Evolutionary conservation across 2,113 vertebrate genomes (phyloP).

Genomic region (Microcebus jonahi): DNA sequence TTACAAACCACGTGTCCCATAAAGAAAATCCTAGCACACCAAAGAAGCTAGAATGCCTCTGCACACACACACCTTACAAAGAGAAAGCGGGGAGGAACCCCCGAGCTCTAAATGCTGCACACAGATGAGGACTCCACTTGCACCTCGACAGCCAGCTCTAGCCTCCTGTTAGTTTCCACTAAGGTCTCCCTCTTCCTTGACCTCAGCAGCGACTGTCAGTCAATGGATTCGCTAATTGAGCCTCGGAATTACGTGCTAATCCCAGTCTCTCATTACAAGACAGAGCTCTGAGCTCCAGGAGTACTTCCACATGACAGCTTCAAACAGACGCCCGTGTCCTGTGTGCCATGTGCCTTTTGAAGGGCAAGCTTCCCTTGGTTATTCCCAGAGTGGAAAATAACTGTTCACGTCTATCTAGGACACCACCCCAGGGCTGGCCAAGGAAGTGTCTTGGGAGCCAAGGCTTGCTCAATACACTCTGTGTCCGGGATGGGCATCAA

Average conservation of each 20-base stretch:
- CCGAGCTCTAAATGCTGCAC: neutral
- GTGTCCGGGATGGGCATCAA: neutral
- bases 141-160: neutral
- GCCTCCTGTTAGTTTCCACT: neutral
- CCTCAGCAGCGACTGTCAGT: neutral
- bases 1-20: neutral
- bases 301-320: neutral
- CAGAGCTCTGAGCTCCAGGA: neutral
- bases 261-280: neutral
- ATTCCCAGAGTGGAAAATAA: conserved; percentile 21
- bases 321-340: neutral
- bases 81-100: neutral
- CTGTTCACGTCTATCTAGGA: neutral
- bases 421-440: neutral
- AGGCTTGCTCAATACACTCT: neutral
- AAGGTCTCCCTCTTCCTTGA: neutral
- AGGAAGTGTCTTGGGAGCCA: neutral
- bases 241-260: conserved; percentile 7
- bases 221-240: neutral
- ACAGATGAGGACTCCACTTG: neutral
- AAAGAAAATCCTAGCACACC: neutral
- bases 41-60: neutral
- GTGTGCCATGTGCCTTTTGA: neutral
- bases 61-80: neutral
- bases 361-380: neutral